A percentile compares a stretch with the other conserved stretches of the same genome.
phyloP scores from a whole-genome alignment of 2,797 vertebrate genomes.

The Carduelis carduelis region DNA sequence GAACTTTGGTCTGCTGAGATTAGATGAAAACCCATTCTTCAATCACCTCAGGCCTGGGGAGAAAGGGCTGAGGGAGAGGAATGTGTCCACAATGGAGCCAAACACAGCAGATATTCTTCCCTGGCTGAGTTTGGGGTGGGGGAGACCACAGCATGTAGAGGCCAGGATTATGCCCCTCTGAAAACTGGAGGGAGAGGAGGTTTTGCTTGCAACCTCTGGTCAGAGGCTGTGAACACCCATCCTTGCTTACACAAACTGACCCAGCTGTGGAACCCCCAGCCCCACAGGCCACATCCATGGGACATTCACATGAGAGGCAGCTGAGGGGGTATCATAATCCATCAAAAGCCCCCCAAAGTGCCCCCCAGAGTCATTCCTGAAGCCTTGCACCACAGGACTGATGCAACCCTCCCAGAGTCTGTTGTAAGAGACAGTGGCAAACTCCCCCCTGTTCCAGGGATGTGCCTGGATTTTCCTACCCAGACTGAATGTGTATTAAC shows the following conservation, averaged over 20 bases:
- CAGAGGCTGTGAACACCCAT: neutral
- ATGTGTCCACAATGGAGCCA: neutral
- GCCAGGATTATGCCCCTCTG: neutral
- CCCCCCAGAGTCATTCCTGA: neutral
- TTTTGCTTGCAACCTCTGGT: neutral
- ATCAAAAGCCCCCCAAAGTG: neutral
- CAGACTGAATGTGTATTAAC: neutral
- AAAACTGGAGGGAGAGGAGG: fast-evolving
- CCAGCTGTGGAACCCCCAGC: neutral
- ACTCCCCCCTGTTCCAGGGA: neutral
- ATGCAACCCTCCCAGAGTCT: neutral
- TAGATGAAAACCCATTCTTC: neutral
- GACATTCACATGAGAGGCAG: fast-evolving
- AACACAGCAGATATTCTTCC: neutral
- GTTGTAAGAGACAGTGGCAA: neutral
- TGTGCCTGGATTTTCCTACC: neutral
- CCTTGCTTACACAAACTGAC: fast-evolving
- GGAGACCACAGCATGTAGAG: neutral
- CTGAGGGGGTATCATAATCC: neutral
- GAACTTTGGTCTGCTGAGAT: neutral
- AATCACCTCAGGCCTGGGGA: fast-evolving
- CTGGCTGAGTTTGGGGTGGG: neutral
- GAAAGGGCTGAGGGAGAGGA: neutral
- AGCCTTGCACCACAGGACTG: neutral
- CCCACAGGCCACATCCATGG: fast-evolving